These are phyloP conservation scores for Megalopta genalis DNA, from an alignment of 1,140 invertebrate genomes.

Conservation along the genomic window DNA sequence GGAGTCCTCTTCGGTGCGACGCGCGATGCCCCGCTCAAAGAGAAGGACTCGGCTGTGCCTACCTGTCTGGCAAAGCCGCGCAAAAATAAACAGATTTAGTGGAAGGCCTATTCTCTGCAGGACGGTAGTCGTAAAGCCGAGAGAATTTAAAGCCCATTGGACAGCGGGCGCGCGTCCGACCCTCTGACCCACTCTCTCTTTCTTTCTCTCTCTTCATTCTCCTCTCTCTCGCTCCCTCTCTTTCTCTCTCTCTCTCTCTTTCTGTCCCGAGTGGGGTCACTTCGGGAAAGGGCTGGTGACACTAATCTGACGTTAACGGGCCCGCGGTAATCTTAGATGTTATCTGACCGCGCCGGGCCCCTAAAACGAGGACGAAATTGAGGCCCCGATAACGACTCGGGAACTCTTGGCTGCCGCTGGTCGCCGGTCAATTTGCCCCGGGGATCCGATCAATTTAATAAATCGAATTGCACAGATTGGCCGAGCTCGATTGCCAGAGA, in stretches of 20 bases:
- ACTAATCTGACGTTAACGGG: constrained; percentile 70
- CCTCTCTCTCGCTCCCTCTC: no score
- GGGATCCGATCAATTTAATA: constrained; percentile 1
- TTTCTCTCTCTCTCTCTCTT: no score
- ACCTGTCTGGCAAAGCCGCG: constrained; percentile 58
- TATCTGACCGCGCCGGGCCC: constrained; percentile 48
- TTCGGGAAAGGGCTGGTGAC: constrained; percentile 60
- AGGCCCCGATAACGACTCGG: not conserved
- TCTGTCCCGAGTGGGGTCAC: constrained; percentile 36
- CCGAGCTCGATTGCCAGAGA: not conserved
- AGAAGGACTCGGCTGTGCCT: constrained; percentile 14
- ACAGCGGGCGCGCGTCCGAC: constrained; percentile 54
- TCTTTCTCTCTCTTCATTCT: no score
- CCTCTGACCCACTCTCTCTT: constrained; percentile 58
- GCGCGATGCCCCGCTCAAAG: not conserved
- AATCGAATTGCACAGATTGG: not conserved
- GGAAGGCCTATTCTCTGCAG: constrained; percentile 20
- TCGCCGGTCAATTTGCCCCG: not conserved
- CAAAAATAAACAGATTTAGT: constrained; percentile 71
- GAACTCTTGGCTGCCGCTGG: not conserved
- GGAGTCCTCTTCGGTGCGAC: constrained; percentile 2
- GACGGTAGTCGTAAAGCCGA: constrained; percentile 48
- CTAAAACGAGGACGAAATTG: constrained; percentile 8
- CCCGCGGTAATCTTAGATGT: constrained; percentile 55
- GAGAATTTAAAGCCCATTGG: constrained; percentile 45